A percentile compares a stretch with the other conserved stretches of the same genome.
phyloP scores from a whole-genome alignment of 1,140 invertebrate species.

The Drosophila obscura region DNA sequence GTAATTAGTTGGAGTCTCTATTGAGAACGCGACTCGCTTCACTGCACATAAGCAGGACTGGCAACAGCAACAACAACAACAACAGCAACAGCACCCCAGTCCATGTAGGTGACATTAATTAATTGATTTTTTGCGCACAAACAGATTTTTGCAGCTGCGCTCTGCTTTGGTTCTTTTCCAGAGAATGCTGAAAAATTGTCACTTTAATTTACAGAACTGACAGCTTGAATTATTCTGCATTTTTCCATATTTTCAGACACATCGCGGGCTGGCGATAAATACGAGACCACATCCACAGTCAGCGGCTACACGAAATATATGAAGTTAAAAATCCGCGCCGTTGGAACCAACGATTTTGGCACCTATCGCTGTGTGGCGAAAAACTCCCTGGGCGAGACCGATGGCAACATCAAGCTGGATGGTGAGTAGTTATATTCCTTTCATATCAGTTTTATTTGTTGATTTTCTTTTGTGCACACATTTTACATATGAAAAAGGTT shows the following conservation, averaged over 20 bases:
- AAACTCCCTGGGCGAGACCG: constrained; percentile 96
- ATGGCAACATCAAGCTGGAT: constrained; percentile 95
- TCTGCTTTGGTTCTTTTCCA: not conserved
- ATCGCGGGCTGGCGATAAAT: constrained; percentile 90
- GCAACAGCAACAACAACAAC: not conserved
- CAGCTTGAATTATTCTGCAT: constrained; percentile 26
- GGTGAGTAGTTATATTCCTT: constrained; percentile 85
- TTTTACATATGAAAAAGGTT: constrained; percentile 11
- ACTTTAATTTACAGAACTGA: constrained; percentile 20
- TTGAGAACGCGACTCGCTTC: constrained; percentile 62
- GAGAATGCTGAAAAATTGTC: constrained; percentile 17
- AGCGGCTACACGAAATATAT: constrained; percentile 94
- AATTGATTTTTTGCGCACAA: constrained; percentile 65
- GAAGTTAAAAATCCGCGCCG: constrained; percentile 93
- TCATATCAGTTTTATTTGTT: constrained; percentile 23
- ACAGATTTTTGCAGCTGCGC: constrained; percentile 21
- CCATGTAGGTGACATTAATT: constrained; percentile 77
- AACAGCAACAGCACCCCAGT: constrained; percentile 1
- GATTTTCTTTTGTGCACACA: constrained; percentile 7
- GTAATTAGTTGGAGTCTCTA: constrained; percentile 74
- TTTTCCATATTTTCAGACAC: constrained; percentile 66
- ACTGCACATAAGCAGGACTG: constrained; percentile 35
- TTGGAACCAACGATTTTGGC: constrained; percentile 91
- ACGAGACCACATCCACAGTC: constrained; percentile 91
- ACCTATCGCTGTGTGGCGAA: constrained; percentile 97